Base-by-base conservation (phyloP, 2,797 vertebrate genomes). In the Atherinosoma microstoma region DNA sequence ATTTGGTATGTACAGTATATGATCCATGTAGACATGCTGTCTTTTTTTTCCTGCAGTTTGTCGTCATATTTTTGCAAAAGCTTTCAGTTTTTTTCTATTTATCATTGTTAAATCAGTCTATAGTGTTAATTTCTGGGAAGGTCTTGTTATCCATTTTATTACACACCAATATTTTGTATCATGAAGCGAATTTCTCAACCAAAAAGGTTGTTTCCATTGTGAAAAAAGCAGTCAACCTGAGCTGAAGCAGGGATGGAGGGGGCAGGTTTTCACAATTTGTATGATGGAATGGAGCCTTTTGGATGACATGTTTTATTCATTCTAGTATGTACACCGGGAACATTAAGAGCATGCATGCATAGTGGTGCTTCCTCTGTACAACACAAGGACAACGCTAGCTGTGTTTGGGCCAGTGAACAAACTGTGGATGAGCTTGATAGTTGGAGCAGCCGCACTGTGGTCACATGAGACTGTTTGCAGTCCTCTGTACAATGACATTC, bases 241-340 rank as follows among this genome's bases (percentile, higher is more conserved):
- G 20, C 10, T 56, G 27, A 30, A 11, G n/a, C 51, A 47, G 49
- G 20, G 34, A 62, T 12, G 16, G 27, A 4, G 38, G 29, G 16
- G 22, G 34, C 29, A 10, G 30, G 11, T 67, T 62, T 60, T 64
- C 24, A 60, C 29, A 12, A 70, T 58, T 67, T 72, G 18, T 70
- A 40, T 66, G 68, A 58, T 77, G 58, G 69, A 86, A 38, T 62
- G 71, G 58, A 67, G 49, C 64, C 57, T 73, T 76, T 80, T 65
- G 64, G 62, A 29, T 67, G 64, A 67, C 83, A 91, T 93, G 86
- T 89, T 92, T 92, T 86, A 93, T 92, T 93, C 78, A 91, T 76
- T 61, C 63, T 65, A 66, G 66, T 84, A 83, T 79, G 75, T 73
- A 71, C 67, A 49, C 40, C 58, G 77, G 67, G 65, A 76, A 56